phyloP scores from a whole-genome alignment of 2,888 invertebrate genomes.

The Metopia argyrocephala region DNA sequence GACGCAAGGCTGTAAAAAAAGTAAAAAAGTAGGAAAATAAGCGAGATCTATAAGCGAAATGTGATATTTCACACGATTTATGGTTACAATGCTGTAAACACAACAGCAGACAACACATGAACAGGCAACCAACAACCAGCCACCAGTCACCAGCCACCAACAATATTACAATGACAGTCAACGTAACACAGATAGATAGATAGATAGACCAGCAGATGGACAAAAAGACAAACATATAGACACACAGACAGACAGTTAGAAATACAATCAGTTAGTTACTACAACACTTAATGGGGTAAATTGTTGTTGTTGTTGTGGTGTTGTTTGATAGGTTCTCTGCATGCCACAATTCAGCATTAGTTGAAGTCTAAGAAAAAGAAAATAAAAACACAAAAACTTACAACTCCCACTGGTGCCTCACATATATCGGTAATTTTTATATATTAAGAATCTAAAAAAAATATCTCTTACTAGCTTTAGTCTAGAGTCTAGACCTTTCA shows the following conservation, averaged over 20 bases:
- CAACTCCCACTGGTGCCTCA: constrained; percentile 54
- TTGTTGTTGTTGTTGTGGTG: neutral
- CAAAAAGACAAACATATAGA: neutral
- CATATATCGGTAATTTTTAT: constrained; percentile 29
- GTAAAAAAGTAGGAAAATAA: constrained; percentile 15
- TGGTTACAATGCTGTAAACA: constrained; percentile 73
- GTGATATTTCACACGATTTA: constrained; percentile 79
- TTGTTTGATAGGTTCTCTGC: too few relatives aligned
- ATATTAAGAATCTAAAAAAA: neutral
- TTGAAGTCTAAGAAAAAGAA: neutral
- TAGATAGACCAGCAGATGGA: constrained; percentile 59
- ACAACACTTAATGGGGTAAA: neutral
- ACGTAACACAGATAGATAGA: constrained; percentile 45
- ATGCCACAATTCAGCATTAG: neutral
- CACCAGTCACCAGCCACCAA: constrained; percentile 30
- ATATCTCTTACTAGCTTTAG: neutral
- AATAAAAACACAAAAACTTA: constrained; percentile 19
- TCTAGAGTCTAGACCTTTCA: neutral
- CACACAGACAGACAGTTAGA: neutral
- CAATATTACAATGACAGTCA: constrained; percentile 51
- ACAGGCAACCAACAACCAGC: constrained; percentile 18
- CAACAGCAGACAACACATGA: constrained; percentile 62
- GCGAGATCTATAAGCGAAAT: constrained; percentile 72
- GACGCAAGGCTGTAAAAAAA: neutral
- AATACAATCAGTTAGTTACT: constrained; percentile 24